Evolutionary conservation across 2,113 vertebrate species (phyloP).

Genomic region (Tenrec ecaudatus): DNA sequence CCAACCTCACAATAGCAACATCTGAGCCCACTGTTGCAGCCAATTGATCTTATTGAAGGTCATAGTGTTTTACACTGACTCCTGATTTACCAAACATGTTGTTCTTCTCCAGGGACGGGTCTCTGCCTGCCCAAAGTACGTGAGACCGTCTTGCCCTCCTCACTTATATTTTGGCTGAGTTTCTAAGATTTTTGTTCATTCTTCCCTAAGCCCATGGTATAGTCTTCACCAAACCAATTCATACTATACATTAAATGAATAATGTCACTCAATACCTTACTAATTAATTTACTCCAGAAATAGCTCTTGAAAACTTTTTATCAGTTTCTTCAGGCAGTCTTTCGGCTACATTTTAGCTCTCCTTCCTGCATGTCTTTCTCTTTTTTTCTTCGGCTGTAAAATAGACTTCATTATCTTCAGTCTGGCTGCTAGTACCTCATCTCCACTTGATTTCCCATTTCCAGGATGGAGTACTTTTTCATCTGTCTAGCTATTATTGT

Average conservation of each 20-base stretch:
- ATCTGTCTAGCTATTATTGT: slow-evolving; percentile 65
- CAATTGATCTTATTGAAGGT: background rate
- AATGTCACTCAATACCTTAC: background rate
- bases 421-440: slow-evolving; percentile 54
- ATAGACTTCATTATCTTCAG: slow-evolving; percentile 67
- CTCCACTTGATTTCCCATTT: slow-evolving; percentile 71
- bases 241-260: background rate
- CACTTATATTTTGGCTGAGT: background rate
- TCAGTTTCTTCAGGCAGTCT: background rate
- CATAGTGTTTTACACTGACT: background rate
- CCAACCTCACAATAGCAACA: background rate
- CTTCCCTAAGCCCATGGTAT: background rate
- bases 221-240: too few species aligned
- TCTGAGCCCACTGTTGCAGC: background rate
- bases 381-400: slow-evolving; percentile 40
- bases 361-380: background rate
- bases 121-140: background rate
- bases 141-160: background rate
- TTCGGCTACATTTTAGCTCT: background rate
- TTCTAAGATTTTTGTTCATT: background rate
- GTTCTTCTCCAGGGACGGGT: background rate
- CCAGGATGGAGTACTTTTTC: slow-evolving; percentile 45
- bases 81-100: background rate
- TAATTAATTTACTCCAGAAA: slow-evolving; percentile 34
- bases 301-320: slow-evolving; percentile 16